Percentiles rank a stretch among this genome's conserved stretches.
Conservation (phyloP, 2,797 vertebrate species). For the Sebastes matsubarae region DNA sequence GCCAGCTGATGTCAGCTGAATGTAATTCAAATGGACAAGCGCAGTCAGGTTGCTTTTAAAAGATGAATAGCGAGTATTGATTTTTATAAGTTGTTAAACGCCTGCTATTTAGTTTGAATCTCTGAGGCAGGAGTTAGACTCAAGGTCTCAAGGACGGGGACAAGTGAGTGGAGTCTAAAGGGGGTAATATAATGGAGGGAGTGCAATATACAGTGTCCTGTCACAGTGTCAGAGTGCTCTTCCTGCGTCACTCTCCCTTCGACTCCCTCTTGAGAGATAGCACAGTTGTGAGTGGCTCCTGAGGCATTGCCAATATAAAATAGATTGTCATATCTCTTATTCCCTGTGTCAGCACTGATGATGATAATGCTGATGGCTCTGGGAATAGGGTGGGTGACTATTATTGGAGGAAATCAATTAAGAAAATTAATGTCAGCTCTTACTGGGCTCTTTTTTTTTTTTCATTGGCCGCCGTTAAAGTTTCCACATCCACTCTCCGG, state of each 20-base stretch:
- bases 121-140: conserved; percentile 52
- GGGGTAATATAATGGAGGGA: conserved; percentile 56
- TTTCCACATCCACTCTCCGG: conserved; percentile 69
- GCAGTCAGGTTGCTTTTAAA: conserved; percentile 73
- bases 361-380: conserved; percentile 76
- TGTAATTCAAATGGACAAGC: conserved; percentile 72
- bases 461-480: conserved; percentile 62
- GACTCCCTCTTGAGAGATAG: conserved; percentile 50
- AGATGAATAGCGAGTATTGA: conserved; percentile 76
- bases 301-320: conserved; percentile 73
- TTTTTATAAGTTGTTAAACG: conserved; percentile 74
- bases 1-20: conserved; percentile 52
- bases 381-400: conserved; percentile 61
- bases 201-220: conserved; percentile 58
- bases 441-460: conserved; percentile 65
- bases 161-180: conserved; percentile 49
- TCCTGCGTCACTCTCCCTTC: conserved; percentile 40
- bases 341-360: conserved; percentile 73
- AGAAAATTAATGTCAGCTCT: conserved; percentile 89
- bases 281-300: conserved; percentile 51
- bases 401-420: conserved; percentile 89
- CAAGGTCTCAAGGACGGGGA: conserved; percentile 72
- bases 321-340: conserved; percentile 83
- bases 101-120: conserved; percentile 62
- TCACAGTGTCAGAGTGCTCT: conserved; percentile 66